phyloP scores from a whole-genome alignment of 2,797 vertebrate species.

The Bovichtus diacanthus region DNA sequence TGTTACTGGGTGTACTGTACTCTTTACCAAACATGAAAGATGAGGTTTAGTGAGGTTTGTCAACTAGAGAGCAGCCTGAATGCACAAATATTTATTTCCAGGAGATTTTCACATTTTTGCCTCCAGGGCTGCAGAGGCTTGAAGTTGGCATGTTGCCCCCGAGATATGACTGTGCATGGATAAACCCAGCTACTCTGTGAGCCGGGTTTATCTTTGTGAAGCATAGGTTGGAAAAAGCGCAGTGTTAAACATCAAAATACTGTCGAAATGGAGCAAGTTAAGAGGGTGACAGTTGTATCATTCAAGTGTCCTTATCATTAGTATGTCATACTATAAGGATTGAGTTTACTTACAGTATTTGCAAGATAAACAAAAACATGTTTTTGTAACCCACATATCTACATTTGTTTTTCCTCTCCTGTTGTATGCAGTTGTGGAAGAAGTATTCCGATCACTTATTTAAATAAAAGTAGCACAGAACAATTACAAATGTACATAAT shows the following conservation, averaged over 20 bases:
- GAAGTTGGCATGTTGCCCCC: constrained; percentile 28
- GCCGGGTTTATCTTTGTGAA: constrained; percentile 4
- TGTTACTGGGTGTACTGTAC: not conserved
- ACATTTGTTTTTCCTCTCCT: not conserved
- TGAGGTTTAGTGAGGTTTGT: not conserved
- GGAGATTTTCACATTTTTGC: constrained; percentile 22
- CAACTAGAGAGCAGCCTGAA: not conserved
- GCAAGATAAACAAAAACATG: not conserved
- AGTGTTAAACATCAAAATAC: not conserved
- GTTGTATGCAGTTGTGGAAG: not conserved
- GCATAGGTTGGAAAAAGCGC: not conserved
- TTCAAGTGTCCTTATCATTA: too few relatives aligned
- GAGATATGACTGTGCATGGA: constrained; percentile 49
- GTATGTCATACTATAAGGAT: too few relatives aligned
- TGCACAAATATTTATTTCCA: constrained; percentile 39
- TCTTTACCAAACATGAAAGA: not conserved
- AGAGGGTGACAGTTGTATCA: not conserved
- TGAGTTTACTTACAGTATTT: not conserved
- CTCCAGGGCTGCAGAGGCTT: constrained; percentile 24
- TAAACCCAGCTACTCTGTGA: not conserved
- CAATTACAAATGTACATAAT: not conserved
- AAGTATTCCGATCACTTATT: not conserved
- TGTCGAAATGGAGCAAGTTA: not conserved
- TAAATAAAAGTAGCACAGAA: not conserved
- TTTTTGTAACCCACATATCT: not conserved